Evolutionary conservation across 2,113 vertebrate species (phyloP).

Genomic region (Lophura nycthemera): DNA sequence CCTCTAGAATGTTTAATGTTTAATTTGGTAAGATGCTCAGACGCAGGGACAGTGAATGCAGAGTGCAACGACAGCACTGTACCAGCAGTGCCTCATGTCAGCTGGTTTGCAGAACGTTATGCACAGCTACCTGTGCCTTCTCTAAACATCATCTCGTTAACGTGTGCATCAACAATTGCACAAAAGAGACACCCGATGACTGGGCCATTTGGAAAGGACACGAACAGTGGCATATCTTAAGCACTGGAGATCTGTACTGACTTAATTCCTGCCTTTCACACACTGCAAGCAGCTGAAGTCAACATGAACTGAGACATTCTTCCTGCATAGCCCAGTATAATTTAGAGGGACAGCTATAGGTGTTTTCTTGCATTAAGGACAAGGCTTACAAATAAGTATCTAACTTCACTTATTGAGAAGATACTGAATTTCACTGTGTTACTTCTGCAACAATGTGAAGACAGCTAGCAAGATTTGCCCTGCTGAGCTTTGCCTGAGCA

Average conservation of each 20-base stretch:
- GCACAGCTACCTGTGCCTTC: not conserved
- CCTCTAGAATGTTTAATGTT: constrained; percentile 44
- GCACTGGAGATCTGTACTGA: not conserved
- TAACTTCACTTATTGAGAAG: not conserved
- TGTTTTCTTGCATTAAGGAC: not conserved
- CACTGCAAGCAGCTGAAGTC: not conserved
- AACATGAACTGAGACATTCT: not conserved
- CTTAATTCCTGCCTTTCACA: not conserved
- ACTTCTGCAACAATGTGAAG: not conserved
- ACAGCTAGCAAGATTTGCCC: not conserved
- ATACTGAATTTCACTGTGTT: not conserved
- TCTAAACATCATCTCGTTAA: not conserved
- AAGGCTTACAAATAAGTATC: not conserved
- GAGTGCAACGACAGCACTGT: accelerated
- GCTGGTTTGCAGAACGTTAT: not conserved
- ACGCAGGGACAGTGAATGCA: not conserved
- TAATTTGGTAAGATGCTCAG: constrained; percentile 15
- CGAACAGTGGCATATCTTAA: not conserved
- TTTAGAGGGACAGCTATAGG: not conserved
- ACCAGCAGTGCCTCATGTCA: not conserved
- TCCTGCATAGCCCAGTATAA: not conserved
- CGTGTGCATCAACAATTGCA: accelerated
- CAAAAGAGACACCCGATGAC: not conserved
- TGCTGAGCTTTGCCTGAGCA: not conserved
- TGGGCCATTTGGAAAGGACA: not conserved